Base-by-base conservation (phyloP, 1,140 invertebrate species). In the Hesperophylax magnus region DNA sequence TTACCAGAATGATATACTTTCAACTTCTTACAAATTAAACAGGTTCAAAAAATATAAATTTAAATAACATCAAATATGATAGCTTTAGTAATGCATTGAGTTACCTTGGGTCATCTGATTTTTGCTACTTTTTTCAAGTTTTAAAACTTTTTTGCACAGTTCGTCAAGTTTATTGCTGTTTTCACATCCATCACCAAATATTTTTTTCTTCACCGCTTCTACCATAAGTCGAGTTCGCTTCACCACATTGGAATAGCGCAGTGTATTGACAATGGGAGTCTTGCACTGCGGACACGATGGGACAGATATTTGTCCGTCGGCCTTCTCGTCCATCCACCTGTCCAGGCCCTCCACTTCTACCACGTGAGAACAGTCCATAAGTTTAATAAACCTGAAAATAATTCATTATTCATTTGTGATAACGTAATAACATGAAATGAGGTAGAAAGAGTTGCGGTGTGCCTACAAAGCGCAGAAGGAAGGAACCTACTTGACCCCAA, bases 301-400 rank as follows among this genome's bases (percentile, higher is more conserved):
- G 58, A 71, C 53, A 17, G 31, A 7, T 17, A 82, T 82, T 63
- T 78, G 69, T 15, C 56, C 20, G 3, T 67, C 47, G 9, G 65
- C 17, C 9, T 61, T n/a, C 8, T 34, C 15, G 3, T 58, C 15
- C 20, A 56, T 39, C 81, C 81, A 82, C 27, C 6, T 58, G 67
- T 82, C 81, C 20, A 82, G 53, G 9, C 74, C 74, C 11, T 27
- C 56, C 8, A 82, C 72, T 72, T 82, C 81, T 1, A 82, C 18
- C 9, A 58, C 58, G 47, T 82, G 81, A 27, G 2, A 3, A 63
- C 81, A 82, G 60, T 82, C 81, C 39, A 77, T 11, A 31, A 82
- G 56, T 63, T 77, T 24, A 4, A 82, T 22, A 77, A 79, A 82
- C 60, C 81, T 82, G 65, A 47, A 74, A 53, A 47, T 27, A 76